Conservation (phyloP, 2,888 invertebrate genomes). For the Heliconius ethilla region DNA sequence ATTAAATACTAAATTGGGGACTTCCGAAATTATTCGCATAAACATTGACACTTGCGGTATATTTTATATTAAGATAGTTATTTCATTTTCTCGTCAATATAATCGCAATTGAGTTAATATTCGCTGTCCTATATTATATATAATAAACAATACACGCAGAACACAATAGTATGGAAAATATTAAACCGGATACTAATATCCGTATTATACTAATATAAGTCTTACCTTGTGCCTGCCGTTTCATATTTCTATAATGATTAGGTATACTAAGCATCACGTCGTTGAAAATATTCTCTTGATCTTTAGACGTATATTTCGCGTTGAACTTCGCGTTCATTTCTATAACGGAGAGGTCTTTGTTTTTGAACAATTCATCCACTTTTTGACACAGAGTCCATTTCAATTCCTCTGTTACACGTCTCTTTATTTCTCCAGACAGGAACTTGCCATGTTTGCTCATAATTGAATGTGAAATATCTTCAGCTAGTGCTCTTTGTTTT, state of each 20-base stretch:
- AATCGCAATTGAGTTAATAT: neutral
- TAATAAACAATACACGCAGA: neutral
- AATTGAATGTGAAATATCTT: constrained; percentile 61
- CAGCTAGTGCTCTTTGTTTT: constrained; percentile 62
- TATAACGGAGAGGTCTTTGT: constrained; percentile 66
- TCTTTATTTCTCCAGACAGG: constrained; percentile 51
- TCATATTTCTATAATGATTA: constrained; percentile 53
- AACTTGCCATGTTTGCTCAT: constrained; percentile 56
- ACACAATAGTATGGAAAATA: neutral
- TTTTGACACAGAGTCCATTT: constrained; percentile 52
- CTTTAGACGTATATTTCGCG: constrained; percentile 55
- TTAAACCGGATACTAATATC: neutral
- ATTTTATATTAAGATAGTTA: neutral
- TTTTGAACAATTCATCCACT: constrained; percentile 63
- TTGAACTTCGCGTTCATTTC: constrained; percentile 68
- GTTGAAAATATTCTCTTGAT: constrained; percentile 61
- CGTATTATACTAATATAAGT: constrained; percentile 29
- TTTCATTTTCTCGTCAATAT: neutral
- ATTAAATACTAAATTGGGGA: neutral
- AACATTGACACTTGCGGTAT: neutral
- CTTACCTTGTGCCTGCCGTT: constrained; percentile 67
- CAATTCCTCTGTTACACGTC: constrained; percentile 58
- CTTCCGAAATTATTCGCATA: neutral
- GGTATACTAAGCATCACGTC: constrained; percentile 62
- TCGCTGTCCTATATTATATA: neutral